Evolutionary conservation across 2,888 invertebrate species (phyloP).

Genomic region (Ectropis crepuscularia): DNA sequence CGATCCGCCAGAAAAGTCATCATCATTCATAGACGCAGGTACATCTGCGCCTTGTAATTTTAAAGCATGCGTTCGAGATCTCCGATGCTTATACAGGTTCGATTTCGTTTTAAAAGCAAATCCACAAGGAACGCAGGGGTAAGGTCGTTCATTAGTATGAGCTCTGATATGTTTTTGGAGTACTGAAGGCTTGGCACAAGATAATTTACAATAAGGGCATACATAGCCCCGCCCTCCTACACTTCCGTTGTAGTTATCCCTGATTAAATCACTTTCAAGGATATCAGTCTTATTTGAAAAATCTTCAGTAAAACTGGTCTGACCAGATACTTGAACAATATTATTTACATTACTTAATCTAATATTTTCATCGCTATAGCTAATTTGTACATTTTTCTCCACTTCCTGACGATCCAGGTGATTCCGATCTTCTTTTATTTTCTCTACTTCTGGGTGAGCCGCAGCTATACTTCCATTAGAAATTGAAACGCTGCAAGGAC

Average conservation of each 20-base stretch:
- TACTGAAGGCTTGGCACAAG: slow-evolving; percentile 96
- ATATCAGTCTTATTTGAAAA: slow-evolving; percentile 84
- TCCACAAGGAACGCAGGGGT: slow-evolving; percentile 94
- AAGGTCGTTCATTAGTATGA: slow-evolving; percentile 96
- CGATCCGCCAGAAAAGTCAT: slow-evolving; percentile 84
- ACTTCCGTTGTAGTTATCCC: slow-evolving; percentile 74
- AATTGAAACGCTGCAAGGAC: slow-evolving; percentile 66
- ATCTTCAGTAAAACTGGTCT: slow-evolving; percentile 82
- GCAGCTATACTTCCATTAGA: slow-evolving; percentile 78
- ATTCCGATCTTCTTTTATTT: slow-evolving; percentile 68
- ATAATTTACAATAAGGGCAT: slow-evolving; percentile 94
- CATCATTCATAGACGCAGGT: slow-evolving; percentile 81
- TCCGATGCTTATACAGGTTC: slow-evolving; percentile 95
- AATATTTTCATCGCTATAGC: slow-evolving; percentile 76
- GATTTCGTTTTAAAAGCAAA: slow-evolving; percentile 97
- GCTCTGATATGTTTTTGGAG: slow-evolving; percentile 97
- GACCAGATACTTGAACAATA: slow-evolving; percentile 80
- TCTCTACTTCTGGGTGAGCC: slow-evolving; percentile 78
- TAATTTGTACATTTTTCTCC: slow-evolving; percentile 84
- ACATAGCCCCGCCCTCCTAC: slow-evolving; percentile 90
- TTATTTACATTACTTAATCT: slow-evolving; percentile 81
- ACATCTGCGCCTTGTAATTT: slow-evolving; percentile 86
- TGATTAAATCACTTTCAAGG: slow-evolving; percentile 82
- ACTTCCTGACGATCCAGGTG: slow-evolving; percentile 55
- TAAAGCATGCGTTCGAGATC: slow-evolving; percentile 89